Evolutionary conservation across 2,113 vertebrate species (phyloP).

Genomic region (Montifringilla adamsi): DNA sequence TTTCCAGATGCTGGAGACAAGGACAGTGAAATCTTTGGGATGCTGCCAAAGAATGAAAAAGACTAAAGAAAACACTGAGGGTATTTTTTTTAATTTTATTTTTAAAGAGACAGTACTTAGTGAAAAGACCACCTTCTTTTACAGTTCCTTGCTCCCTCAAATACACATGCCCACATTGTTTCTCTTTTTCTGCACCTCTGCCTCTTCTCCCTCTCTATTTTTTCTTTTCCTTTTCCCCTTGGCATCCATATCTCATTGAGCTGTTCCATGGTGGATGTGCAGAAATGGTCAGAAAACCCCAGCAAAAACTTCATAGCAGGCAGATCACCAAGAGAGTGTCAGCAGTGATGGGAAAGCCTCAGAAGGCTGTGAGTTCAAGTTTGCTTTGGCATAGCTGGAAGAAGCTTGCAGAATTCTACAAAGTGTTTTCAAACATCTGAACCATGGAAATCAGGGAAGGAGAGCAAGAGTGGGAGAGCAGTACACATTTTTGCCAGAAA

Average conservation of each 20-base stretch:
- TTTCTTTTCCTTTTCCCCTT: background rate
- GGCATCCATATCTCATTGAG: background rate
- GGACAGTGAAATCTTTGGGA: conserved; percentile 82
- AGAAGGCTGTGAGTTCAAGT: conserved; percentile 44
- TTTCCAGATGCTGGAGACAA: conserved; percentile 91
- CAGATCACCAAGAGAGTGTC: conserved; percentile 31
- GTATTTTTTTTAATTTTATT: conserved; percentile 44
- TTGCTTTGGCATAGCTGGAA: conserved; percentile 46
- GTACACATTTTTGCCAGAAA: background rate
- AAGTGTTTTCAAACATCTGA: conserved; percentile 28
- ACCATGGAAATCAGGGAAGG: background rate
- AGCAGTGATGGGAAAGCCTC: conserved; percentile 56
- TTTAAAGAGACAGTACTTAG: conserved; percentile 53
- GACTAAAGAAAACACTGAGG: conserved; percentile 76
- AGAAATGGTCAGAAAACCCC: conserved; percentile 49
- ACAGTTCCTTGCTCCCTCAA: background rate
- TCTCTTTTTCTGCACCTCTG: background rate
- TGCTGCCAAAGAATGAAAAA: conserved; percentile 76
- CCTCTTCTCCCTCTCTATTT: background rate
- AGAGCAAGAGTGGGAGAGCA: background rate
- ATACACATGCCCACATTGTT: background rate
- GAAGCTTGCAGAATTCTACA: conserved; percentile 22
- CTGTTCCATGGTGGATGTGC: conserved; percentile 9
- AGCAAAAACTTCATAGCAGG: conserved; percentile 23
- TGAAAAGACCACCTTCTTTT: background rate